phyloP scores from a whole-genome alignment of 2,888 invertebrate species.

The Alviniconcha strummeri region DNA sequence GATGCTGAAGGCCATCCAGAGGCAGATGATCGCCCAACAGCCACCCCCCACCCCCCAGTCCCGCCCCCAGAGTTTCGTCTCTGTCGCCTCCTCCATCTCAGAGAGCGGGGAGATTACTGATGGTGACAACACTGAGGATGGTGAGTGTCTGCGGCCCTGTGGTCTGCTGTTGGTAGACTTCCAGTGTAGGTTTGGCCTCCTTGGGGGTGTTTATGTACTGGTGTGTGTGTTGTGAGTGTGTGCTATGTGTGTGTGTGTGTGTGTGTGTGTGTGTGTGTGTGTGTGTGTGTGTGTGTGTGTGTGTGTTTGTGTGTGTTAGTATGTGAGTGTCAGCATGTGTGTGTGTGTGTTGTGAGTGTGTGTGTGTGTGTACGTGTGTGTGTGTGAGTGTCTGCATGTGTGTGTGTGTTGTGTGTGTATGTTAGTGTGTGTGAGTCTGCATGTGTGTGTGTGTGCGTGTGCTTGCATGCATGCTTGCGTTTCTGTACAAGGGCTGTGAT shows the following conservation, averaged over 20 bases:
- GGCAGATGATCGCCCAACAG: constrained; percentile 29
- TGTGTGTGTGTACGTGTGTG: too few relatives aligned
- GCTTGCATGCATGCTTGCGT: background rate
- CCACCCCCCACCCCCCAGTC: constrained; percentile 34
- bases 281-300: background rate
- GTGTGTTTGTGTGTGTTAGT: too few relatives aligned
- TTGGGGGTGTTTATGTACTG: background rate
- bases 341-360: too few relatives aligned
- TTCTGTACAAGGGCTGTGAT: background rate
- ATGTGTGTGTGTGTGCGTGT: background rate
- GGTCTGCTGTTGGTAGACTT: constrained; percentile 4
- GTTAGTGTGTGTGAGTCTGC: background rate
- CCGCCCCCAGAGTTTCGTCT: constrained; percentile 55
- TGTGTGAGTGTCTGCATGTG: too few relatives aligned
- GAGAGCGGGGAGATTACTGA: constrained; percentile 46
- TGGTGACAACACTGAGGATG: constrained; percentile 29
- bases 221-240: background rate
- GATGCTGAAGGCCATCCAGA: constrained; percentile 56
- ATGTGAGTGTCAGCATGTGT: too few relatives aligned
- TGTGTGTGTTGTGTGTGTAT: background rate
- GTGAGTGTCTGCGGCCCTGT: constrained; percentile 24
- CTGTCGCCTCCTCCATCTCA: constrained; percentile 51
- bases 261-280: background rate
- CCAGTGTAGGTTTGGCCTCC: constrained; percentile 10
- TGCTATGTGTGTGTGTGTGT: background rate